Evolutionary conservation across 2,888 invertebrate species (phyloP).

Genomic region (Ormyrus nitidulus): DNA sequence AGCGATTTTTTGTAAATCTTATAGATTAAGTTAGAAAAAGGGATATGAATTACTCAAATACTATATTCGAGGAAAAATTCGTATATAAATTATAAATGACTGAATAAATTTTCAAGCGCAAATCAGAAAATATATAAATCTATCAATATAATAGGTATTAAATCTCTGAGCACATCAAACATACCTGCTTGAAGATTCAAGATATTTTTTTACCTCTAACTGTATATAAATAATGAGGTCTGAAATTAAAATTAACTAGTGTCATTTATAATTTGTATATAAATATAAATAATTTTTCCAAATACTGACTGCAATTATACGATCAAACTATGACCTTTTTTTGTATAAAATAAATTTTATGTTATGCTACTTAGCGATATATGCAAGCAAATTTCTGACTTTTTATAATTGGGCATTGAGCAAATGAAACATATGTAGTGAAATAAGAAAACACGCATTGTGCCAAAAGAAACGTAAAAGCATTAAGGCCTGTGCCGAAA

Average conservation of each 20-base stretch:
- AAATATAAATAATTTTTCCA: slow-evolving; percentile 7
- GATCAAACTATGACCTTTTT: slow-evolving; percentile 42
- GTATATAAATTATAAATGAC: slow-evolving; percentile 12
- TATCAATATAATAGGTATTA: no score
- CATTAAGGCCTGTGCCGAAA: slow-evolving; percentile 2
- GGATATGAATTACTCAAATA: slow-evolving; percentile 10
- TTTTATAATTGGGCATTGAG: slow-evolving; percentile 10
- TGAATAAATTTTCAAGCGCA: neutral
- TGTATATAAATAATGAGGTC: no score
- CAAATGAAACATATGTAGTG: slow-evolving; percentile 13
- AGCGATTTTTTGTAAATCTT: slow-evolving; percentile 27
- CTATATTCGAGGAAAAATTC: neutral
- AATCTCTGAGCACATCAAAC: no score
- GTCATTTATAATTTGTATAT: slow-evolving; percentile 31
- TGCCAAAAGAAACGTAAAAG: slow-evolving; percentile 38
- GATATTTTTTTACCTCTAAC: no score
- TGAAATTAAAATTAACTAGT: no score
- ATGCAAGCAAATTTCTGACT: slow-evolving; percentile 9
- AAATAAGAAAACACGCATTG: slow-evolving; percentile 27
- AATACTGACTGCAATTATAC: slow-evolving; percentile 1
- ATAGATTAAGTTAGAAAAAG: slow-evolving; percentile 32
- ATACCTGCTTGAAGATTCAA: no score
- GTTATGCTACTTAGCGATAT: slow-evolving; percentile 1
- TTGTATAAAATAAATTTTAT: slow-evolving; percentile 30
- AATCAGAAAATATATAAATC: no score